Conservation (phyloP, 35 echinoderm and acorn worm species). For the Hemicentrotus pulcherrimus region DNA sequence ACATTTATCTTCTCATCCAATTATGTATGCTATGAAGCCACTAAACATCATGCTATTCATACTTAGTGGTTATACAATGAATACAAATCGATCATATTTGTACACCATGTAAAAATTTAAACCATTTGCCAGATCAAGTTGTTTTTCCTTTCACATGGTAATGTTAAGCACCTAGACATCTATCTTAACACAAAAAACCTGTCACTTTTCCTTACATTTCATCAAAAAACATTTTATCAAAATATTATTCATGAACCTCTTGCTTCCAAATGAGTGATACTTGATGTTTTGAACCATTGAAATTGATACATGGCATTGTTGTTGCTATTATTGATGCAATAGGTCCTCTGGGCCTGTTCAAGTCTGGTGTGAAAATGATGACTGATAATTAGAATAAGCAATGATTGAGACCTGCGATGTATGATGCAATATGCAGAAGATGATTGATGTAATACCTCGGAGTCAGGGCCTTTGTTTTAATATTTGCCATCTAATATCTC, state of each 20-base stretch:
- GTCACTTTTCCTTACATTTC: neutral
- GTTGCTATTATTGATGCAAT: neutral
- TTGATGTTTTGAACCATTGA: neutral
- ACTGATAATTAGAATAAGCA: neutral
- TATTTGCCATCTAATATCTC: neutral
- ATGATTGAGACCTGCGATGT: neutral
- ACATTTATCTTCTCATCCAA: too few relatives aligned
- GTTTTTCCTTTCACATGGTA: neutral
- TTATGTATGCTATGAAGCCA: too few relatives aligned
- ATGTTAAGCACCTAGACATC: neutral
- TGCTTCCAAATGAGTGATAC: neutral
- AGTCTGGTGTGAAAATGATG: slow-evolving; percentile 1
- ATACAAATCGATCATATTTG: neutral
- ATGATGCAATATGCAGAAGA: neutral
- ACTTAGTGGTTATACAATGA: slow-evolving; percentile 7
- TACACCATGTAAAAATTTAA: neutral
- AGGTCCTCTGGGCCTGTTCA: neutral
- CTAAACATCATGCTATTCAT: neutral
- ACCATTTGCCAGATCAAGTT: neutral
- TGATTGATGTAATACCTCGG: neutral
- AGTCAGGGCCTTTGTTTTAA: neutral
- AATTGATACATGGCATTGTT: neutral
- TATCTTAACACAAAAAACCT: neutral
- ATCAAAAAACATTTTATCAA: neutral
- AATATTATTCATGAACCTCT: neutral